Evolutionary conservation across 2,888 invertebrate genomes (phyloP).

Genomic region (Podabrus alpinus): DNA sequence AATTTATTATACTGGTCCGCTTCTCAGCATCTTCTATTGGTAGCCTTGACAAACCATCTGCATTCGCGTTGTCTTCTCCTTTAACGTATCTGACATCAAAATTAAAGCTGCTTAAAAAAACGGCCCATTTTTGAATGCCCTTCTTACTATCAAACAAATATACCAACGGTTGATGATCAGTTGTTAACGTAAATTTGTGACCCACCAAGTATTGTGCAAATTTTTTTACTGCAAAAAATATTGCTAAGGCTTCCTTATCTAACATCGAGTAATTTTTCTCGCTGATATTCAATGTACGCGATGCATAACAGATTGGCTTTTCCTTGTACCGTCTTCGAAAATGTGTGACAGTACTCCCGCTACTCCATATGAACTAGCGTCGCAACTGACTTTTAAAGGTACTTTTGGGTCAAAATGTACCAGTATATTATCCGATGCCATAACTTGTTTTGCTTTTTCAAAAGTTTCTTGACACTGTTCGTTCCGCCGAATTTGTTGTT

Average conservation of each 20-base stretch:
- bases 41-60: no score
- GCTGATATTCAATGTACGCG: neutral
- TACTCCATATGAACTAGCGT: neutral
- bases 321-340: neutral
- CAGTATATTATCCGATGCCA: neutral
- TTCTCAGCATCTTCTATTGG: no score
- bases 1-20: no score
- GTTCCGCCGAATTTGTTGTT: neutral
- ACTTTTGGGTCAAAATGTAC: neutral
- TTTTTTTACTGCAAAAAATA: neutral
- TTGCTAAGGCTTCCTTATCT: no score
- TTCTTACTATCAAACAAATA: no score
- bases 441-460: neutral
- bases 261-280: neutral
- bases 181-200: no score
- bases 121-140: no score
- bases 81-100: no score
- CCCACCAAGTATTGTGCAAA: no score
- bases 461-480: neutral
- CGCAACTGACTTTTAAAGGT: neutral
- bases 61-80: no score
- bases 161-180: no score
- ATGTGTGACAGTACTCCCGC: slow-evolving; percentile 1
- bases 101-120: no score
- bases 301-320: neutral